phyloP scores from a whole-genome alignment of 2,888 invertebrate genomes.

The Macrophya alboannulata region DNA sequence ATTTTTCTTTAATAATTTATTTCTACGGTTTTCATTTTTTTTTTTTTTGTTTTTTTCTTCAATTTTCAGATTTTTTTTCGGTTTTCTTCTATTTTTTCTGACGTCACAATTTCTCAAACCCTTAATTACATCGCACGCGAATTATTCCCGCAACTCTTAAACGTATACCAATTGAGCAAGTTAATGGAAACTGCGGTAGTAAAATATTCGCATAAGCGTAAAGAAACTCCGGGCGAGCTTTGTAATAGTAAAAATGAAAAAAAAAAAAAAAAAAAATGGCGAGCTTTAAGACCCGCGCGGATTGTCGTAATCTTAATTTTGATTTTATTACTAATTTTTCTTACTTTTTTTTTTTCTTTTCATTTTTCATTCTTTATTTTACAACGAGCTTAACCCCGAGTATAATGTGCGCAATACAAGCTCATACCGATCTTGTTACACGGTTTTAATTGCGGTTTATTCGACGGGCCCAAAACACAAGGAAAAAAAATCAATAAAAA shows the following conservation, averaged over 20 bases:
- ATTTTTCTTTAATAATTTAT: background rate
- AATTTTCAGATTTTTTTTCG: background rate
- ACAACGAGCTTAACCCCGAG: background rate
- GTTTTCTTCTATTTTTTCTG: background rate
- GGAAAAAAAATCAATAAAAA: background rate
- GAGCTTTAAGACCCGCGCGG: background rate
- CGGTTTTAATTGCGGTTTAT: slow-evolving; percentile 61
- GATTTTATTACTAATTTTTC: background rate
- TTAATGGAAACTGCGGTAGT: slow-evolving; percentile 7
- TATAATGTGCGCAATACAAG: slow-evolving; percentile 8
- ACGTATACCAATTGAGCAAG: background rate
- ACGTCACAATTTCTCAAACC: background rate
- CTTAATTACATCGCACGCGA: background rate
- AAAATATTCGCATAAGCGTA: background rate
- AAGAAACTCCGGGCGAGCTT: background rate
- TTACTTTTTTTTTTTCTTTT: background rate
- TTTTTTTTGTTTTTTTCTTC: background rate
- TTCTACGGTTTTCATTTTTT: background rate
- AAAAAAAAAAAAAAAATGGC: background rate
- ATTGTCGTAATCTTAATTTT: slow-evolving; percentile 17
- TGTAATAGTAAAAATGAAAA: background rate
- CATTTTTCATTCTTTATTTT: background rate
- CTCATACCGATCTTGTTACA: slow-evolving; percentile 51
- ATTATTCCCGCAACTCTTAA: background rate
- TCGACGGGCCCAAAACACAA: slow-evolving; percentile 47